These are phyloP conservation scores for Leuciscus idus DNA, from an alignment of 2,113 vertebrate genomes.

Conservation along the genomic window DNA sequence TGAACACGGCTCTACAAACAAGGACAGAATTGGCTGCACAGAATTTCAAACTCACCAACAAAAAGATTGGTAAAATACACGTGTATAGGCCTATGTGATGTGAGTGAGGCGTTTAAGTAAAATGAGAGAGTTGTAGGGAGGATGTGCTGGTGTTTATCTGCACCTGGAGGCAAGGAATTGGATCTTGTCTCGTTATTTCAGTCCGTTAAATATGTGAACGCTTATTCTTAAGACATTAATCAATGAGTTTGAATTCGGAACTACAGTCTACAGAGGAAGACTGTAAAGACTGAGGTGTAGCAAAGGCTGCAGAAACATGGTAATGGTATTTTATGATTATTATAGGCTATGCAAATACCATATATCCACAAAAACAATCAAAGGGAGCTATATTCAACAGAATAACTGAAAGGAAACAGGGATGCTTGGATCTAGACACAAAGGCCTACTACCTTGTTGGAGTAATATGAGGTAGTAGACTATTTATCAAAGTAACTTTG, in stretches of 20 bases:
- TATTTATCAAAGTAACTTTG: neutral
- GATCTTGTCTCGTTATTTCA: neutral
- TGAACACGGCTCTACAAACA: slow-evolving; percentile 10
- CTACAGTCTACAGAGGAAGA: neutral
- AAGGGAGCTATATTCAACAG: neutral
- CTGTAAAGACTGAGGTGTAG: neutral
- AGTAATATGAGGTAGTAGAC: neutral
- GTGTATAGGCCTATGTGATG: neutral
- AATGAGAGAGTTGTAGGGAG: neutral
- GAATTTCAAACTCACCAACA: neutral
- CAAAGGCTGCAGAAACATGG: no score
- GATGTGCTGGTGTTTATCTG: neutral
- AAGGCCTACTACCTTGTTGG: neutral
- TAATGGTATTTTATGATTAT: neutral
- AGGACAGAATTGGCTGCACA: neutral
- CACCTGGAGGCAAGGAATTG: neutral
- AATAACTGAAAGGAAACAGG: neutral
- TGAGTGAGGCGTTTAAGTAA: neutral
- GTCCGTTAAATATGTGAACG: neutral
- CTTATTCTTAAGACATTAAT: neutral
- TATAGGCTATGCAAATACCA: neutral
- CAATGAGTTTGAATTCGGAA: neutral
- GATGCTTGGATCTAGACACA: neutral
- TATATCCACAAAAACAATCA: neutral
- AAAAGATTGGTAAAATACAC: neutral